Conservation (phyloP, 2,888 invertebrate genomes). For the Halocaridina rubra region DNA sequence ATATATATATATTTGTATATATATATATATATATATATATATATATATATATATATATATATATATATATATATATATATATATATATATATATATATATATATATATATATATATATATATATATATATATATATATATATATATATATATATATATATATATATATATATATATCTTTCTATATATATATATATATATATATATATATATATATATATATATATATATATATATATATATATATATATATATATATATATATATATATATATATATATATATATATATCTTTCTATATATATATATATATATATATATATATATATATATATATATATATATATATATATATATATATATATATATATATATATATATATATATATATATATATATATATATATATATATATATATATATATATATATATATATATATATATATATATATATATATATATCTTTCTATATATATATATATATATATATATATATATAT, state of each 20-base stretch:
- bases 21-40: background rate
- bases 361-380: background rate
- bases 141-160: background rate
- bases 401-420: background rate
- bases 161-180: background rate
- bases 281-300: background rate
- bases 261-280: background rate
- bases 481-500: background rate
- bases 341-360: background rate
- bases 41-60: background rate
- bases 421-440: background rate
- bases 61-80: background rate
- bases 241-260: background rate
- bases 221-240: background rate
- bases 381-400: background rate
- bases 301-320: background rate
- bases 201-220: background rate
- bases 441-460: background rate
- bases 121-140: background rate
- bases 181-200: background rate
- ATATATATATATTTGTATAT: background rate
- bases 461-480: background rate
- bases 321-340: background rate
- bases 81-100: background rate
- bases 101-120: background rate